phyloP scores from a whole-genome alignment of 2,113 vertebrate species.

The Psilopogon haemacephalus region DNA sequence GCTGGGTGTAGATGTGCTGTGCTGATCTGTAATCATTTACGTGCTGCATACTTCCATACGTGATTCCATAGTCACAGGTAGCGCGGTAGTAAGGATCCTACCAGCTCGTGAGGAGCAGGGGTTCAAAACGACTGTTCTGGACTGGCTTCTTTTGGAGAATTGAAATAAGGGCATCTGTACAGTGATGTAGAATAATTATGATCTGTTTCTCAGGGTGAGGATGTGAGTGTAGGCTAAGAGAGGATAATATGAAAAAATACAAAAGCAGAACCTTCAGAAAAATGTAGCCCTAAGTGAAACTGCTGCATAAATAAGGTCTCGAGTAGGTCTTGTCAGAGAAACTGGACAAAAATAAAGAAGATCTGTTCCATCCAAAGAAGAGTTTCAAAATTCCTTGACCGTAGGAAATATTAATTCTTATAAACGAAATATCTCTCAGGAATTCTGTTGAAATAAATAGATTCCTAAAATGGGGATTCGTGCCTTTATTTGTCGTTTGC shows the following conservation, averaged over 20 bases:
- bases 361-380: neutral
- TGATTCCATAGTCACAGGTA: neutral
- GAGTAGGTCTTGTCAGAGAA: neutral
- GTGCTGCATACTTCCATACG: neutral
- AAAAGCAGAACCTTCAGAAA: neutral
- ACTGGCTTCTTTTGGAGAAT: neutral
- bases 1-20: constrained; percentile 16
- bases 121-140: fast-evolving
- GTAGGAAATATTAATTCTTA: constrained; percentile 6
- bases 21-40: constrained; percentile 39
- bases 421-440: neutral
- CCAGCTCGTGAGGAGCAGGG: neutral
- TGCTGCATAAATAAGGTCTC: neutral
- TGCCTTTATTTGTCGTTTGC: neutral
- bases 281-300: neutral
- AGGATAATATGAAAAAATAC: neutral
- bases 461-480: constrained; percentile 14
- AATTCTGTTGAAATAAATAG: constrained; percentile 46
- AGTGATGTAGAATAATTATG: neutral
- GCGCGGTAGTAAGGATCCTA: neutral
- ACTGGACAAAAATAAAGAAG: neutral
- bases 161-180: neutral
- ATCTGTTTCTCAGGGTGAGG: neutral
- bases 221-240: neutral
- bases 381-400: neutral